Base-by-base conservation (phyloP, 1,140 invertebrate species). In the Trichomalopsis sarcophagae region DNA sequence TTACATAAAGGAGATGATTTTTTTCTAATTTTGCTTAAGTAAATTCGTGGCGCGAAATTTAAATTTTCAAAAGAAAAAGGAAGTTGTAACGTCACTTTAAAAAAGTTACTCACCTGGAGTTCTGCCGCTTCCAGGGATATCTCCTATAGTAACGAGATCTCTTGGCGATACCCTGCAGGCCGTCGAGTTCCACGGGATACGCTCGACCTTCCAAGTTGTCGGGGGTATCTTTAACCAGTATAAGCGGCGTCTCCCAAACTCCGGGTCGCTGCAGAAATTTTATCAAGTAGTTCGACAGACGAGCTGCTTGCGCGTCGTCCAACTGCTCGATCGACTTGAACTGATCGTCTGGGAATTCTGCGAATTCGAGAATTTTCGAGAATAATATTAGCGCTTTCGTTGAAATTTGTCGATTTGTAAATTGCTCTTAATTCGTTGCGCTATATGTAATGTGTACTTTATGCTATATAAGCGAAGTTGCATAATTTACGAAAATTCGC, bases 51-150 rank as follows among this genome's bases (percentile, higher is more conserved):
- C 27, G 27, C 27, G 27, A 27, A 27, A 27, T 27, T 27, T 27
- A 1, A 27, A 27, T 27, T 27, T 27, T 27, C 27, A 27, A 27
- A 1, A 27, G 27, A 27, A 30, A 71, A 71, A 74, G 11, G 13
- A 14, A 69, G 68, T 13, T 23, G 13, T 23, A 30, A 69, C 6
- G 23, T 69, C 14, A 9, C 23, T 9, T 27, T 69, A 27, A 69
- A 69, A 69, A 30, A 69, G 23, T 69, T 69, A 23, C 23, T 30
- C 17, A 88, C 84, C 89, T 89, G 27, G 91, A 91, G 80, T 94
- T 94, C 88, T 95, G 94, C 55, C 95, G 90, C 89, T 95, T 95
- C 93, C 94, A 95, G 9, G 95, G 94, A 90, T 95, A 95, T 71
- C 94, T 93, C 81, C 94, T 92, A 87, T 95, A 95, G 86, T 94